A percentile compares a stretch with the other conserved stretches of the same genome.
phyloP scores from a whole-genome alignment of 2,113 vertebrate genomes.

The Leucopsar rothschildi region DNA sequence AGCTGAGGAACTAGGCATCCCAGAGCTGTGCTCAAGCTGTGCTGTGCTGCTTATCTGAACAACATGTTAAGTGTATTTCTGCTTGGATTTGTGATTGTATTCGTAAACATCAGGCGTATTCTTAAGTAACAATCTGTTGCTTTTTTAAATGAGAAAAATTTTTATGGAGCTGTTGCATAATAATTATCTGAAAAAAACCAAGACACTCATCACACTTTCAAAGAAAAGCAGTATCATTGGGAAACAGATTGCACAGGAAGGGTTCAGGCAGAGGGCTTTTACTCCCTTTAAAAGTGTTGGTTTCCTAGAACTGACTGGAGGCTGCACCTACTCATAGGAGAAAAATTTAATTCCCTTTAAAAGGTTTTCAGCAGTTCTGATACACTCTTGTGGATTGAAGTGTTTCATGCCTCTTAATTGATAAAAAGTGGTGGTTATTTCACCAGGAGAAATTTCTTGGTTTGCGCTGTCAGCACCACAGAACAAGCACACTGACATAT shows the following conservation, averaged over 20 bases:
- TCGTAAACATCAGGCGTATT: background rate
- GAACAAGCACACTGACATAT: background rate
- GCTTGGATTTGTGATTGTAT: background rate
- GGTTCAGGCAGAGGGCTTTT: background rate
- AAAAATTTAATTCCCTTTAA: background rate
- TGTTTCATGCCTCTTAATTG: background rate
- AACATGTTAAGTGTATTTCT: background rate
- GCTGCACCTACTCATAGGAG: background rate
- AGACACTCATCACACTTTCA: background rate
- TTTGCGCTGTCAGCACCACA: background rate
- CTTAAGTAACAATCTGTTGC: background rate
- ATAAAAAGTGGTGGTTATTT: background rate
- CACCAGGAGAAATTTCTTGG: background rate
- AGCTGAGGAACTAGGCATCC: background rate
- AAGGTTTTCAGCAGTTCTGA: background rate
- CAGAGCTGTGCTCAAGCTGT: background rate
- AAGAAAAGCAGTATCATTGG: background rate
- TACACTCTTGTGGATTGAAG: background rate
- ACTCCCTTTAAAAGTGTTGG: background rate
- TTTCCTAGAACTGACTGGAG: background rate
- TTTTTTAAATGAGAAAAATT: background rate
- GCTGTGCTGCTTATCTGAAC: background rate
- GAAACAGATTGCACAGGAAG: background rate
- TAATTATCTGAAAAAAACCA: background rate
- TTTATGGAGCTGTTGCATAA: background rate